Conservation (phyloP, 2,113 vertebrate genomes). For the Pterocles burchelli region DNA sequence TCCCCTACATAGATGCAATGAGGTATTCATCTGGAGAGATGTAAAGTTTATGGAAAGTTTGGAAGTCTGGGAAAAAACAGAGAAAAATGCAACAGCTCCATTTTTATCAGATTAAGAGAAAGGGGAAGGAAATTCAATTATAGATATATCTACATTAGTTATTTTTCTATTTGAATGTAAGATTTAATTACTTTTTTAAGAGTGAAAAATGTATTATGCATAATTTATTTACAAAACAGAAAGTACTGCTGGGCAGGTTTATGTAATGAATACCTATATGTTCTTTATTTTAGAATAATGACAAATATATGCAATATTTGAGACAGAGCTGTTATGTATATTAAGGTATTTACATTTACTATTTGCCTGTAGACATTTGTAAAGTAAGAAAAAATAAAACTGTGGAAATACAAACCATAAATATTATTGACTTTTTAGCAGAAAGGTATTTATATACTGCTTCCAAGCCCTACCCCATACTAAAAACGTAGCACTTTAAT, state of each 20-base stretch:
- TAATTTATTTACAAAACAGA: neutral
- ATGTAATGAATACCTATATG: neutral
- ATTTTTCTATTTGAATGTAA: neutral
- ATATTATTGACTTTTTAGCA: constrained; percentile 7
- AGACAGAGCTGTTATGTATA: neutral
- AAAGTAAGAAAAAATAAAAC: neutral
- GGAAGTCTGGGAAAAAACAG: neutral
- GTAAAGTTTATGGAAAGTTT: neutral
- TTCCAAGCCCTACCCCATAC: neutral
- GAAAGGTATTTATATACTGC: neutral
- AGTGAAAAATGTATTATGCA: neutral
- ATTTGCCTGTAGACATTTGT: neutral
- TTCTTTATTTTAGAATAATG: neutral
- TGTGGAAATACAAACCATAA: neutral
- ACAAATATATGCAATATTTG: neutral
- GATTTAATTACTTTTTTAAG: neutral
- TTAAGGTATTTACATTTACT: neutral
- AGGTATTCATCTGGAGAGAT: neutral
- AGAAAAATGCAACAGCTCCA: neutral
- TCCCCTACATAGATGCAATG: neutral
- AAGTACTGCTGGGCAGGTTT: neutral
- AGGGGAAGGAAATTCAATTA: neutral
- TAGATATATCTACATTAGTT: neutral
- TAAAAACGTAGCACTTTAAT: neutral
- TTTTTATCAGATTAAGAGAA: neutral